Conservation (phyloP, 2,888 invertebrate genomes). For the Clusia tigrina region DNA sequence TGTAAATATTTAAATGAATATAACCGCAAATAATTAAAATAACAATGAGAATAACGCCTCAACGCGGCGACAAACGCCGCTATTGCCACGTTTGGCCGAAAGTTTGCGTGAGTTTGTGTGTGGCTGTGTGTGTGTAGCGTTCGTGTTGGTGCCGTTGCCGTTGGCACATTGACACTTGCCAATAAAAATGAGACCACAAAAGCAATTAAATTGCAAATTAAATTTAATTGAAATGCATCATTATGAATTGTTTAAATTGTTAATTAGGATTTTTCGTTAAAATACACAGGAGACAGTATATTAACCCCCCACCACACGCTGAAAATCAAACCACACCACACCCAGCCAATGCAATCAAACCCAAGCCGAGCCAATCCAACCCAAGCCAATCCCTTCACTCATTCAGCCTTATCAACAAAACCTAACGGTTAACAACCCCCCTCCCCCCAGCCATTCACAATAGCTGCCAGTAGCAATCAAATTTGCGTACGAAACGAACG, state of each 20-base stretch:
- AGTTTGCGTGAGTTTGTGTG: not conserved
- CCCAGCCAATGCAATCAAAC: not conserved
- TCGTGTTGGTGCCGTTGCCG: not conserved
- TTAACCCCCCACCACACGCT: not conserved
- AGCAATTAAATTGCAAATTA: constrained; percentile 57
- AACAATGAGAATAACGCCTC: constrained; percentile 48
- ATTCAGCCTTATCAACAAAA: too few relatives aligned
- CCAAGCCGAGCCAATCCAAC: too few relatives aligned
- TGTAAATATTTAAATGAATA: constrained; percentile 56
- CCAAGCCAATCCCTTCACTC: too few relatives aligned
- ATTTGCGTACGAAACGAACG: not conserved
- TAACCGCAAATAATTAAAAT: constrained; percentile 57
- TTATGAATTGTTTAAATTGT: constrained; percentile 57
- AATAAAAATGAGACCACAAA: constrained; percentile 29
- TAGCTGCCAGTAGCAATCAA: too few relatives aligned
- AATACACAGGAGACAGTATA: not conserved
- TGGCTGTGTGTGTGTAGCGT: not conserved
- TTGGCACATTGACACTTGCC: constrained; percentile 29
- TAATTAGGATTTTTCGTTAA: constrained; percentile 45
- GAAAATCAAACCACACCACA: not conserved
- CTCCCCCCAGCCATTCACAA: not conserved
- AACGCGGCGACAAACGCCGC: constrained; percentile 38
- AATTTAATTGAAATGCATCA: constrained; percentile 53
- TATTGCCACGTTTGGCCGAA: not conserved
- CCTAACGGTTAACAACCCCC: not conserved